Percentiles rank a stretch among this genome's conserved stretches.
phyloP scores from a whole-genome alignment of 2,888 invertebrate species.

The Noctua comes region DNA sequence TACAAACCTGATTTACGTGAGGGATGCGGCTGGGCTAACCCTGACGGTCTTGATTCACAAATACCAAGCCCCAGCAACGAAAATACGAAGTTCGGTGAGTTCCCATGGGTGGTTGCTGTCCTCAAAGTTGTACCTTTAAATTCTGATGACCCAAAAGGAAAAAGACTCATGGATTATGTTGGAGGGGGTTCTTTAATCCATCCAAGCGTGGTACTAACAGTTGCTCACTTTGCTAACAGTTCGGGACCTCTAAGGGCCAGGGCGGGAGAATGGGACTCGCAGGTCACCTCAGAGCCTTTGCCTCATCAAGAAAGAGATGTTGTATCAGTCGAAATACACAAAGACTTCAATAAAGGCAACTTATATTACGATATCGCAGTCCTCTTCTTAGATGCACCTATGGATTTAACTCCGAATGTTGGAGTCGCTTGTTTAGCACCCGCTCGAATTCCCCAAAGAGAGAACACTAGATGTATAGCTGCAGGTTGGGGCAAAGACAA shows the following conservation, averaged over 20 bases:
- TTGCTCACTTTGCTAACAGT: slow-evolving; percentile 91
- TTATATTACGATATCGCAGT: slow-evolving; percentile 94
- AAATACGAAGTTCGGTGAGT: slow-evolving; percentile 94
- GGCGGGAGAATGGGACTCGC: slow-evolving; percentile 96
- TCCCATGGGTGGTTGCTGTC: slow-evolving; percentile 95
- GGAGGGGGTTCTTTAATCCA: slow-evolving; percentile 96
- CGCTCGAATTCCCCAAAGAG: slow-evolving; percentile 72
- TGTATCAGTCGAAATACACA: slow-evolving; percentile 89
- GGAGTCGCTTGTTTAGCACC: slow-evolving; percentile 93
- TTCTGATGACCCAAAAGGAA: slow-evolving; percentile 80
- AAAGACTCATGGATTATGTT: slow-evolving; percentile 89
- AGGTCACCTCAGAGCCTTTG: slow-evolving; percentile 92
- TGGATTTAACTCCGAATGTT: slow-evolving; percentile 92
- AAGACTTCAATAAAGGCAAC: slow-evolving; percentile 91
- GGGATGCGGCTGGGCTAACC: slow-evolving; percentile 93
- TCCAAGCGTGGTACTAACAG: slow-evolving; percentile 93
- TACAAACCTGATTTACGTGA: slow-evolving; percentile 23
- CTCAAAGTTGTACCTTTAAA: slow-evolving; percentile 87
- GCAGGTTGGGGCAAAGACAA: slow-evolving; percentile 94
- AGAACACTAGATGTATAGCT: slow-evolving; percentile 91
- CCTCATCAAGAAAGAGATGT: slow-evolving; percentile 93
- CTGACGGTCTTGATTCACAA: slow-evolving; percentile 93
- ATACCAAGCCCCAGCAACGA: slow-evolving; percentile 91
- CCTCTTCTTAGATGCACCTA: slow-evolving; percentile 91
- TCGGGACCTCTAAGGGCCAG: slow-evolving; percentile 81